These are phyloP conservation scores for Drosophila leontia DNA, from an alignment of 1,140 invertebrate genomes.

Conservation along the genomic window DNA sequence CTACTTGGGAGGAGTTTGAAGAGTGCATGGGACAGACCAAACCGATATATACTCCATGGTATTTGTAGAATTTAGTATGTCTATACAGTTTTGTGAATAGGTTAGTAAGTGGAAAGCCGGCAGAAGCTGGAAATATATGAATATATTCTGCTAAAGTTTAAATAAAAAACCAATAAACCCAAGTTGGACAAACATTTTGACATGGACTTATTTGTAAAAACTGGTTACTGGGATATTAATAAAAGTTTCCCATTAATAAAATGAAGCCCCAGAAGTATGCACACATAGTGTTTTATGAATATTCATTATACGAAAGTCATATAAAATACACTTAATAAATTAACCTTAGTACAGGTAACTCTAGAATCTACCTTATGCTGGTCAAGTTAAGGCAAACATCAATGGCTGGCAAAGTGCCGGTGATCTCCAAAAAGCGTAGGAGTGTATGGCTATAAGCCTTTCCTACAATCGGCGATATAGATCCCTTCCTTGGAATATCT, in stretches of 20 bases:
- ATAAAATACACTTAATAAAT: slow-evolving; percentile 16
- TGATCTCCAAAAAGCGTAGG: slow-evolving; percentile 57
- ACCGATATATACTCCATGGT: slow-evolving; percentile 38
- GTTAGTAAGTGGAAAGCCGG: slow-evolving; percentile 29
- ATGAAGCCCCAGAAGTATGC: slow-evolving; percentile 19
- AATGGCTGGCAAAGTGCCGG: slow-evolving; percentile 23
- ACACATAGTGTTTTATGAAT: background rate
- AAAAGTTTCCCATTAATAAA: background rate
- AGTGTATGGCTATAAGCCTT: slow-evolving; percentile 21
- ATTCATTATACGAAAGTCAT: slow-evolving; percentile 35
- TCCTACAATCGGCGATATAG: background rate
- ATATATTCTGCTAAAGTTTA: slow-evolving; percentile 71
- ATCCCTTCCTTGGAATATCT: background rate
- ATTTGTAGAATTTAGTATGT: slow-evolving; percentile 44
- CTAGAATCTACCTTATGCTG: slow-evolving; percentile 36
- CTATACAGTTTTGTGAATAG: slow-evolving; percentile 43
- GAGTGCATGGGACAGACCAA: slow-evolving; percentile 25
- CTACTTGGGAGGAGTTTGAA: slow-evolving; percentile 14
- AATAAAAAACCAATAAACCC: slow-evolving; percentile 53
- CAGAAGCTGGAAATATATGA: slow-evolving; percentile 41
- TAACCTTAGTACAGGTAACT: background rate
- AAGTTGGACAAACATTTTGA: slow-evolving; percentile 16
- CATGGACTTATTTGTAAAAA: background rate
- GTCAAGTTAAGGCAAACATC: slow-evolving; percentile 45
- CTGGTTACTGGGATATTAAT: no score